Evolutionary conservation across 2,113 vertebrate species (phyloP).

Genomic region (Origma solitaria): DNA sequence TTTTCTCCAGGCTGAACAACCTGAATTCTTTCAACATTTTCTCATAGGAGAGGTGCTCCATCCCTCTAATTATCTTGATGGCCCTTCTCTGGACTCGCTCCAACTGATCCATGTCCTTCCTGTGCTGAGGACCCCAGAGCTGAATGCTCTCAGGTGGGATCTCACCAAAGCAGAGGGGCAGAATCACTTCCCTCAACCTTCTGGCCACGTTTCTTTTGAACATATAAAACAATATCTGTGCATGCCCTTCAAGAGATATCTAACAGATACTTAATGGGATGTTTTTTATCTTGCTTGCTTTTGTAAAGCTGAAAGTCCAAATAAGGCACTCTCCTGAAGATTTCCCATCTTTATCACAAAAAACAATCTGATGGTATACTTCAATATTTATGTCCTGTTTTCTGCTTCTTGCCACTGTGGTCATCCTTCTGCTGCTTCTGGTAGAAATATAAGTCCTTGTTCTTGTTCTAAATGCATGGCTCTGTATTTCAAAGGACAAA

Average conservation of each 20-base stretch:
- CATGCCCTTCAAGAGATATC: background rate
- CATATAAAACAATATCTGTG: background rate
- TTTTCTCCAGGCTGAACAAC: background rate
- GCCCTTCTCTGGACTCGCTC: background rate
- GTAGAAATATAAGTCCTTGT: background rate
- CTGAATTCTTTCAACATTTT: background rate
- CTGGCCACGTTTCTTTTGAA: background rate
- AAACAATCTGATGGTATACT: background rate
- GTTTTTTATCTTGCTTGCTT: background rate
- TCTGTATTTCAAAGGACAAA: background rate
- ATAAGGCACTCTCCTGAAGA: background rate
- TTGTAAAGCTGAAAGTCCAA: background rate
- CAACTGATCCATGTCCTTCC: background rate
- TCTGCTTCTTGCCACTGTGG: background rate
- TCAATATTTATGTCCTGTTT: background rate
- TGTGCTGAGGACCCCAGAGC: background rate
- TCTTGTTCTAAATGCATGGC: background rate
- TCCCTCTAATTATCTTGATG: background rate
- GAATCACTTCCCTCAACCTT: background rate
- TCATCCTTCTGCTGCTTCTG: background rate
- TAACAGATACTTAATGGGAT: background rate
- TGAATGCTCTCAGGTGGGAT: background rate
- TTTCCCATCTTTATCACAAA: background rate
- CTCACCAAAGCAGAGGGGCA: background rate
- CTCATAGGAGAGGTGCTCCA: background rate